Percentiles rank a stretch among this genome's conserved stretches.
These are phyloP conservation scores for Drosophila lowei DNA, from an alignment of 1,140 invertebrate species.

Conservation along the genomic window DNA sequence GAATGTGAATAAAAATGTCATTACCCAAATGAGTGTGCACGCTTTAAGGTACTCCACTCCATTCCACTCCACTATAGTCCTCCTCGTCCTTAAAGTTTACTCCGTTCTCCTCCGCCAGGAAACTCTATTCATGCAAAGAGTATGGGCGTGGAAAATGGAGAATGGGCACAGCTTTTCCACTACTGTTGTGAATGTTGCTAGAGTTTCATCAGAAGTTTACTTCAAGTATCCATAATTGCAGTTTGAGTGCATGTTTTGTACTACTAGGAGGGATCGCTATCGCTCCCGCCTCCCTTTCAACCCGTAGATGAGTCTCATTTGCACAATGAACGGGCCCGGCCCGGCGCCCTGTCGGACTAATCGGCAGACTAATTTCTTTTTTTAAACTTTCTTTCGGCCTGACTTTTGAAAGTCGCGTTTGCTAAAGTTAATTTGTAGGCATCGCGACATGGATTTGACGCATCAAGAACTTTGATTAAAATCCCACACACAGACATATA, in stretches of 20 bases:
- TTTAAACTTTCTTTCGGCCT: conserved; percentile 55
- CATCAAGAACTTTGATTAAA: conserved; percentile 51
- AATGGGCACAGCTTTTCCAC: not conserved
- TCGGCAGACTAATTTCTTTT: conserved; percentile 64
- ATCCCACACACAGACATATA: conserved; percentile 21
- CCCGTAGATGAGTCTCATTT: not conserved
- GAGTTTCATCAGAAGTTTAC: conserved; percentile 35
- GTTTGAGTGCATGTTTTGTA: conserved; percentile 41
- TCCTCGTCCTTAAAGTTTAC: no score
- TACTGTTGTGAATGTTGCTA: conserved; percentile 5
- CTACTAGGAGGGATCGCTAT: conserved; percentile 2
- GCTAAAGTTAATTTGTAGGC: conserved; percentile 55
- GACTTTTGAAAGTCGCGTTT: conserved; percentile 41
- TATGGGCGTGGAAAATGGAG: not conserved
- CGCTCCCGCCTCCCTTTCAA: not conserved
- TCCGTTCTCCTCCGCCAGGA: not conserved
- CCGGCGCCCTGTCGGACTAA: not conserved
- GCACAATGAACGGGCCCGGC: conserved; percentile 35
- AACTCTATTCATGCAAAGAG: no score
- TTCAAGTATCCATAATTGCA: conserved; percentile 55
- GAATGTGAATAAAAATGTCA: conserved; percentile 29
- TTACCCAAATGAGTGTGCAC: conserved; percentile 39
- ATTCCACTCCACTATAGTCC: no score
- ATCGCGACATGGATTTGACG: conserved; percentile 46
- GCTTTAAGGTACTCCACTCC: conserved; percentile 4